Conservation (phyloP, 2,797 vertebrate species). For the Aldrovandia affinis region DNA sequence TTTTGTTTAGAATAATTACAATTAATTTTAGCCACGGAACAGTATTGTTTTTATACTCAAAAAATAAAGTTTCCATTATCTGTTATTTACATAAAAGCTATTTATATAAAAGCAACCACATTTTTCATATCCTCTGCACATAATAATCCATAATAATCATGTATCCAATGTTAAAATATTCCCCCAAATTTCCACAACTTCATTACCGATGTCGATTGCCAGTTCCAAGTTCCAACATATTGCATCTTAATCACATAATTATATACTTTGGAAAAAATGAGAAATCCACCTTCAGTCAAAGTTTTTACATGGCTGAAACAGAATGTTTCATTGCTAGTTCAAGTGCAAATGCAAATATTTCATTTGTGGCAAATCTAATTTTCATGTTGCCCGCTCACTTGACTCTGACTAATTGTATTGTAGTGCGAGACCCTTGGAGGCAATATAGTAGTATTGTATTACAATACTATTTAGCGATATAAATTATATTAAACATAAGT, state of each 20-base stretch:
- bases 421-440: not conserved
- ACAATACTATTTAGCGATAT: not conserved
- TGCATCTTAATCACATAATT: not conserved
- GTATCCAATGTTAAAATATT: not conserved
- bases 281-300: not conserved
- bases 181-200: not conserved
- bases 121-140: not conserved
- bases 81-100: not conserved
- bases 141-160: not conserved
- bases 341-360: not conserved
- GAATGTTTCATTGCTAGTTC: not conserved
- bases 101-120: not conserved
- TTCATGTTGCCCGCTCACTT: not conserved
- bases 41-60: no score
- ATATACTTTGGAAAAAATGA: not conserved
- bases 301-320: not conserved
- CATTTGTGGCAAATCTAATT: not conserved
- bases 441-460: not conserved
- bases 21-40: no score
- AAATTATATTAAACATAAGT: no score
- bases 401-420: not conserved
- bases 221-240: not conserved
- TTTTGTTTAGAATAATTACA: no score
- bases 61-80: no score
- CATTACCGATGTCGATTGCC: not conserved